Conservation (phyloP, 2,113 vertebrate species). For the Silurus asotus region DNA sequence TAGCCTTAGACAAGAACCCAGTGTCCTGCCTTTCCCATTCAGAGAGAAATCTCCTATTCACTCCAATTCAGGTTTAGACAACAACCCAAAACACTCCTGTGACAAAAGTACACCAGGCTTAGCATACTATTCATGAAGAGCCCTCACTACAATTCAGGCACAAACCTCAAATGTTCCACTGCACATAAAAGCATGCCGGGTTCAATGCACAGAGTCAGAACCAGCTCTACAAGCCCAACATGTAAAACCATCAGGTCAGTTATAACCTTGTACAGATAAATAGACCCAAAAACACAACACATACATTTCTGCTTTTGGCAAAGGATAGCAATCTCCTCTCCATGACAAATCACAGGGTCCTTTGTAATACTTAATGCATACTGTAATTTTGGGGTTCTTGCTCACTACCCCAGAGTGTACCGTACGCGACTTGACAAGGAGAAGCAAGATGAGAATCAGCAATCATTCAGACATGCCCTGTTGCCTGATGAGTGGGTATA, state of each 20-base stretch:
- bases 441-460: slow-evolving; percentile 30
- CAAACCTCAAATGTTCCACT: background rate
- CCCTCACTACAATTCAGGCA: background rate
- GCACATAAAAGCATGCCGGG: background rate
- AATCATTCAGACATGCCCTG: slow-evolving; percentile 32
- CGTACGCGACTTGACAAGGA: slow-evolving; percentile 23
- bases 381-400: slow-evolving; percentile 62
- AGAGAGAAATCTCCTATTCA: background rate
- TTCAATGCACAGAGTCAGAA: background rate
- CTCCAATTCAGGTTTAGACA: background rate
- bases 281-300: slow-evolving; percentile 35
- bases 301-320: slow-evolving; percentile 61
- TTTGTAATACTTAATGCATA: slow-evolving; percentile 46
- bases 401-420: slow-evolving; percentile 4
- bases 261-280: slow-evolving; percentile 43
- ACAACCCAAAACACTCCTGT: background rate
- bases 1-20: slow-evolving; percentile 2
- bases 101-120: background rate
- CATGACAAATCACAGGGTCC: slow-evolving; percentile 61
- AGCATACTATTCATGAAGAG: background rate
- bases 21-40: background rate
- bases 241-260: background rate
- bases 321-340: slow-evolving; percentile 25
- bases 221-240: background rate
- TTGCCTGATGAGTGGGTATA: slow-evolving; percentile 58